A percentile compares a stretch with the other conserved stretches of the same genome.
phyloP scores from a whole-genome alignment of 2,797 vertebrate genomes.

The Eulemur albifrons region DNA sequence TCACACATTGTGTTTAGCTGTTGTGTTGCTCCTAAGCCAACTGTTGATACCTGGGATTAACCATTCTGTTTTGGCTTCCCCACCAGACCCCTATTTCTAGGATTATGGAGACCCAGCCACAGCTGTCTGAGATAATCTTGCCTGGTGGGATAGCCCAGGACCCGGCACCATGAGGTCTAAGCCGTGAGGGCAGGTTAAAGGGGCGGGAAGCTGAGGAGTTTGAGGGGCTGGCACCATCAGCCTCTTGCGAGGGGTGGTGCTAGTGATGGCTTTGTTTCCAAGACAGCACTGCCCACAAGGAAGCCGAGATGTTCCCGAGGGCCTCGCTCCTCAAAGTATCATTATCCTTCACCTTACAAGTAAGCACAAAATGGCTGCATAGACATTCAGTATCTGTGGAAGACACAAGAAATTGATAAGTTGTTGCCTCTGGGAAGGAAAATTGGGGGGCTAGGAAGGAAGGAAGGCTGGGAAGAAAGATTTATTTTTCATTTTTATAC shows the following conservation, averaged over 20 bases:
- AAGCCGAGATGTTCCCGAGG: neutral
- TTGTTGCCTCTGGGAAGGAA: neutral
- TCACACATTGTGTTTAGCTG: neutral
- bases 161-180: neutral
- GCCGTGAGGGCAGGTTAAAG: neutral
- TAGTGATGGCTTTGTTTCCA: neutral
- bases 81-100: neutral
- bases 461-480: neutral
- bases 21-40: neutral
- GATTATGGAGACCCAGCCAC: neutral
- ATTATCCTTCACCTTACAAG: neutral
- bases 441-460: neutral
- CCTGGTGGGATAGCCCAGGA: neutral
- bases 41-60: neutral
- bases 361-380: neutral
- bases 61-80: neutral
- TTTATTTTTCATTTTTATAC: neutral
- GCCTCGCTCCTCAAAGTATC: neutral
- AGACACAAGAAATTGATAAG: neutral
- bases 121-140: neutral
- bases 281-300: too few species aligned
- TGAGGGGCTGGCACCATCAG: too few species aligned
- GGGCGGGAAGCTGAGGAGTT: rapidly evolving
- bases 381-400: neutral
- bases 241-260: neutral